Evolutionary conservation across 2,113 vertebrate genomes (phyloP).

Genomic region (Muscicapa adusta): DNA sequence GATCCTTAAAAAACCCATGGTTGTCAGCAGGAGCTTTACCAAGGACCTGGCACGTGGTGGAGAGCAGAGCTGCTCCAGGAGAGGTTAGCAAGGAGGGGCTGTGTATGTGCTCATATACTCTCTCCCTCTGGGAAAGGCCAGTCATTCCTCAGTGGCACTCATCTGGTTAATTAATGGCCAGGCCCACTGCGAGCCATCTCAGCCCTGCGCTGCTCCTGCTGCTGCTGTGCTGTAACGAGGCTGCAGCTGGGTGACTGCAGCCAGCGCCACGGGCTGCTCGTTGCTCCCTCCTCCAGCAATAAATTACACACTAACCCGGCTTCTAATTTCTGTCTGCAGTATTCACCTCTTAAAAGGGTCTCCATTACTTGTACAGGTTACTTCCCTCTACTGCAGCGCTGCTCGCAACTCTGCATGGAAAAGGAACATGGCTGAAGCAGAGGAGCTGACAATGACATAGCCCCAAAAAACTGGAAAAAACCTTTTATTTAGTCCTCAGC

Average conservation of each 20-base stretch:
- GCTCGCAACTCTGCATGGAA: background rate
- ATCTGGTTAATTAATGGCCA: background rate
- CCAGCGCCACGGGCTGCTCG: background rate
- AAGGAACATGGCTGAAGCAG: background rate
- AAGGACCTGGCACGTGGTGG: background rate
- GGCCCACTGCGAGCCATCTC: background rate
- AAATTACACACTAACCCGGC: background rate
- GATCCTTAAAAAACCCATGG: background rate
- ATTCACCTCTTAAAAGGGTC: background rate
- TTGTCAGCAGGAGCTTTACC: background rate
- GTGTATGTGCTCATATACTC: fast-evolving
- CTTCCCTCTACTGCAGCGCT: background rate
- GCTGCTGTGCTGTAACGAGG: background rate
- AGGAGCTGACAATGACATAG: background rate
- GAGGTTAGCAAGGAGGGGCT: background rate
- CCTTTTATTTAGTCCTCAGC: background rate
- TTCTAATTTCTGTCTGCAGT: background rate
- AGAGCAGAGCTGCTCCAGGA: background rate
- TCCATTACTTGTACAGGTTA: background rate
- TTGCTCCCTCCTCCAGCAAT: background rate
- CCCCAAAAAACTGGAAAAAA: background rate
- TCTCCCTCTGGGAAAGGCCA: background rate
- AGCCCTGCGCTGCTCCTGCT: background rate
- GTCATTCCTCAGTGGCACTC: background rate
- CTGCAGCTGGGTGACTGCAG: background rate